A percentile compares a stretch with the other conserved stretches of the same genome.
Evolutionary conservation across 2,888 invertebrate genomes (phyloP).

Genomic region (Celastrina argiolus): DNA sequence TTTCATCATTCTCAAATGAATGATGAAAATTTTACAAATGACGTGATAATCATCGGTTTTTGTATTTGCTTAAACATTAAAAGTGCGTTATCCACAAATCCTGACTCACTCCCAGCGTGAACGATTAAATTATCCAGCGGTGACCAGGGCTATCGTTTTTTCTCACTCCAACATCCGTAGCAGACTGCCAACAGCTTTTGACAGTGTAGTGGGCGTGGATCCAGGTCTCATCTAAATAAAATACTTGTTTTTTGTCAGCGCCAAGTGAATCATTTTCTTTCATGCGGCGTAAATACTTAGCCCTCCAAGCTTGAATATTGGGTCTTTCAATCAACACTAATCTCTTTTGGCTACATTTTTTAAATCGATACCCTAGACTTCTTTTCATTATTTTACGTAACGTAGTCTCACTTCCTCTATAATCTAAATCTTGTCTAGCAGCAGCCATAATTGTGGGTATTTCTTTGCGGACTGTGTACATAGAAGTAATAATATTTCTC

Average conservation of each 20-base stretch:
- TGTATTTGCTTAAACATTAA: conserved; percentile 23
- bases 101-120: conserved; percentile 30
- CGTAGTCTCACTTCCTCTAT: conserved; percentile 30
- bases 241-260: conserved; percentile 25
- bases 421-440: conserved; percentile 33
- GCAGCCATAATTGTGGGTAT: conserved; percentile 34
- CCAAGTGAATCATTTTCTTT: conserved; percentile 30
- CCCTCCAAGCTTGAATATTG: conserved; percentile 33
- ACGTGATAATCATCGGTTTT: conserved; percentile 30
- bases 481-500: conserved; percentile 33
- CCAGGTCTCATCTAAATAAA: conserved; percentile 19
- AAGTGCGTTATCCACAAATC: conserved; percentile 30
- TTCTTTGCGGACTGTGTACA: conserved; percentile 34
- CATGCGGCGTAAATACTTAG: conserved; percentile 32
- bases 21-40: no score
- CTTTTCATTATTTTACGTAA: conserved; percentile 27
- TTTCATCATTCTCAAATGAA: conserved; percentile 27
- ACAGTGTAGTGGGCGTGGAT: conserved; percentile 27
- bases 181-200: conserved; percentile 30
- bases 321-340: conserved; percentile 31
- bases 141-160: conserved; percentile 30
- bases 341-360: conserved; percentile 30
- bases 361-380: conserved; percentile 30
- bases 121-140: conserved; percentile 29
- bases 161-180: conserved; percentile 28